These are phyloP conservation scores for Hipposideros armiger DNA, from an alignment of 2,113 vertebrate genomes.

Conservation along the genomic window DNA sequence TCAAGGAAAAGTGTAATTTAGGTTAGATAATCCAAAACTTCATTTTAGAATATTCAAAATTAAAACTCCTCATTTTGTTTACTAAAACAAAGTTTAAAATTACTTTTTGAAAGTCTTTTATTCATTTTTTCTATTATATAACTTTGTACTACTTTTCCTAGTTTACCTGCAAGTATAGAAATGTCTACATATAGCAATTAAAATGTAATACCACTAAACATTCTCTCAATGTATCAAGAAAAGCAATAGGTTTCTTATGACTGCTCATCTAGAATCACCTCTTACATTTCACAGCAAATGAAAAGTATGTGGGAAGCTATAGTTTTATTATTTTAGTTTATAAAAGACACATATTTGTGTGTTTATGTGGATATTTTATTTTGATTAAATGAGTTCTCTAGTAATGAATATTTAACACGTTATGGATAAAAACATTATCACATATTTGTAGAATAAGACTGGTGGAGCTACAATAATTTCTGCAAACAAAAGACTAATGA, in stretches of 20 bases:
- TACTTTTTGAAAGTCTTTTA: not conserved
- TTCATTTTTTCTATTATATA: not conserved
- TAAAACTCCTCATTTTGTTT: not conserved
- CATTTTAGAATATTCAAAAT: not conserved
- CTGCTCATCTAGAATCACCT: not conserved
- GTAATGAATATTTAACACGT: not conserved
- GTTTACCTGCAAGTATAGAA: not conserved
- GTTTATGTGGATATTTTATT: not conserved
- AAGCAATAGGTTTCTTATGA: not conserved
- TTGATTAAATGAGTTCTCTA: not conserved
- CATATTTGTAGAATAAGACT: slow-evolving; percentile 16
- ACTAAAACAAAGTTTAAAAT: not conserved
- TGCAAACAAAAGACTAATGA: not conserved
- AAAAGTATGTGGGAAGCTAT: not conserved
- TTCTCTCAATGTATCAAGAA: not conserved
- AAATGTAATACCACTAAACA: not conserved
- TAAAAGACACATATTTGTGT: not conserved
- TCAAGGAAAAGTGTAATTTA: not conserved
- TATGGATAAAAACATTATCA: not conserved
- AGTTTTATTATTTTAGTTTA: not conserved
- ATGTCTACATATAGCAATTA: not conserved
- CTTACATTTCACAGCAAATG: slow-evolving; percentile 27
- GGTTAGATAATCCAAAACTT: not conserved
- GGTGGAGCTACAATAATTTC: not conserved
- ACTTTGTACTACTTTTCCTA: not conserved